Base-by-base conservation (phyloP, 2,888 invertebrate species). In the Nephrotoma flavescens region DNA sequence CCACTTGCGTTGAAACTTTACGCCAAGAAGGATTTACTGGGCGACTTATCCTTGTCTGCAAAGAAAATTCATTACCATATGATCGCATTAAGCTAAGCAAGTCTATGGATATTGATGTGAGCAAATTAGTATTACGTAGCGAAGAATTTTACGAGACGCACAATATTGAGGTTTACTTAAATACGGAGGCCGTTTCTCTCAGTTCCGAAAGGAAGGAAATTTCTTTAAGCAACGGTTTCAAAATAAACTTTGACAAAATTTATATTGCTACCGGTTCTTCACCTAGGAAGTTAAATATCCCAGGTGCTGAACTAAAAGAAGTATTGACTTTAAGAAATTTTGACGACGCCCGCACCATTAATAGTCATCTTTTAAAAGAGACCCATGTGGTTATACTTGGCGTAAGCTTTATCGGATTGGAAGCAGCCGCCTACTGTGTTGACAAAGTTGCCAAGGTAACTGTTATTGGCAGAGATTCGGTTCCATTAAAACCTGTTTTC, bases 51-150 rank as follows among this genome's bases (percentile, higher is more conserved):
- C 91, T 99, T 90, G 92, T 98, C 42, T 95, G 96, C 87, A 95
- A 95, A 89, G 99, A 99, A 90, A 92, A 94, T 5, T 93, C 93
- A 89, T 91, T 96, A n/a, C 99, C 99, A 0, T 99, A 99, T 91
- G 99, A 99, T 91, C 94, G 99, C 89, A 95, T 98, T 45, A 98
- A 98, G 91, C 93, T 98, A 3, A 97, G 97, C 89, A 99, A 99
- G 92, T 92, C 94, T 0, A 93, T 97, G 90, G 94, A 94, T 88
- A 92, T 94, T 0, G 93, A 94, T 15, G 93, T 96, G 12, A 93
- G 94, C n/a, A 94, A 94, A 87, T 92, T 96, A 12, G 93, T 95
- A 89, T 94, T 96, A 47, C 93, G 98, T 87, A 92, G 93, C 3
- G 92, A 93, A 15, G 94, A 95, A 41, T 99, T 97, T 91, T 98